Base-by-base conservation (phyloP, 2,797 vertebrate genomes). In the Anabas testudineus region DNA sequence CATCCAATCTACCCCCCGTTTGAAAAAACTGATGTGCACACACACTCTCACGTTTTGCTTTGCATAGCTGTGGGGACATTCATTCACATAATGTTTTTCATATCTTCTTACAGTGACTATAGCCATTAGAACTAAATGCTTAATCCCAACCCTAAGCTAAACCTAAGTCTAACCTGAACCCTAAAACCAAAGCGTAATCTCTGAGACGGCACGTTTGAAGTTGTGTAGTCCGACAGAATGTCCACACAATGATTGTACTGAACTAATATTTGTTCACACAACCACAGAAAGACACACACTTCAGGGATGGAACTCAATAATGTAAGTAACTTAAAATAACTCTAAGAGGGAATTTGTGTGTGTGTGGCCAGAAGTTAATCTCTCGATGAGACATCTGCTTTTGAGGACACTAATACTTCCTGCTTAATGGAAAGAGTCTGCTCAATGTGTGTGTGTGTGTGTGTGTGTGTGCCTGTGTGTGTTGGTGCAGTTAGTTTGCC, bases 301-400 rank as follows among this genome's bases (percentile, higher is more conserved):
- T 46, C 21, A 32, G 22, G 46, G 32, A 42, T 21, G 45, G 60
- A 48, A 24, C 22, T 48, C n/a, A 47, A 13, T 74, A 15, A 36
- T 57, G 72, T 67, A 16, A 24, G 39, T 39, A n/a, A 43, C 42
- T 43, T 43, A 19, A 49, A 69, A 63, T 74, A 69, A 67, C 14
- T 66, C 14, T 58, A 3, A 16, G 14, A 15, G 22, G 10, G 9
- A 28, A 1, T 54, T 0, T 56, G 55, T 45, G 53, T 63, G 14
- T 37, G 43, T 74, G 57, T 56, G 60, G 48, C 51, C 22, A 36
- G 53, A 67, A 80, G 41, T 71, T 80, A 84, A 87, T 86, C 83
- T 72, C 37, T 65, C 74, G 46, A 70, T 68, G 58, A 67, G 60
- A 55, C 54, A 51, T 87, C 63, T 62, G 78, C 14, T 72, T 67